These are phyloP conservation scores for Noctilio leporinus DNA, from an alignment of 2,113 vertebrate genomes.

Conservation along the genomic window DNA sequence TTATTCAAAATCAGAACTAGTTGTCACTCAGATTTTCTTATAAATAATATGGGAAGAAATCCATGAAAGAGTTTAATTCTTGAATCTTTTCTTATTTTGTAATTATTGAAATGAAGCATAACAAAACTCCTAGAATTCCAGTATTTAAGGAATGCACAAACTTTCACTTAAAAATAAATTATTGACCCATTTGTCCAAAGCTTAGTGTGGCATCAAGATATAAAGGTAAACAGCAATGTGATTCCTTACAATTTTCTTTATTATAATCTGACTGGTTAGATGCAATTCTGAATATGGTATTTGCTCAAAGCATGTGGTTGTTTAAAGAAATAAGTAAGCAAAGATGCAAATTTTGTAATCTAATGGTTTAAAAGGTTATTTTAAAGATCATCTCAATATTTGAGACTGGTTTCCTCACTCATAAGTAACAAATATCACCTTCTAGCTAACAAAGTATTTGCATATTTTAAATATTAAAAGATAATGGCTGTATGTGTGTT, in stretches of 20 bases:
- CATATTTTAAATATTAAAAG: background rate
- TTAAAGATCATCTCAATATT: background rate
- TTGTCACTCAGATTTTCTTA: constrained; percentile 1
- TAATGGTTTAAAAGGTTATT: background rate
- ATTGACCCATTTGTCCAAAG: background rate
- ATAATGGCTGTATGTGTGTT: background rate
- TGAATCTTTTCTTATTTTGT: background rate
- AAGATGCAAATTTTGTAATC: background rate
- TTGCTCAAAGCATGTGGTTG: background rate
- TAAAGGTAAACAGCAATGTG: background rate
- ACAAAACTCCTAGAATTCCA: background rate
- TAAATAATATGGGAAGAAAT: background rate
- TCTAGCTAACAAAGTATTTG: background rate
- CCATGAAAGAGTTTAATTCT: background rate
- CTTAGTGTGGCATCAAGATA: background rate
- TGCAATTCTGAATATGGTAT: background rate
- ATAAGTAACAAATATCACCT: background rate
- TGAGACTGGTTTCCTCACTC: background rate
- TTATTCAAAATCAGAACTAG: background rate
- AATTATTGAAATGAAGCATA: constrained; percentile 39
- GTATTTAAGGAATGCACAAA: background rate
- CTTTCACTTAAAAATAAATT: background rate
- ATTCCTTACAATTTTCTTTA: background rate
- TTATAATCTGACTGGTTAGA: background rate
- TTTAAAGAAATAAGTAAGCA: background rate